Conservation (phyloP, 2,888 invertebrate genomes). For the Tiphia femorata region DNA sequence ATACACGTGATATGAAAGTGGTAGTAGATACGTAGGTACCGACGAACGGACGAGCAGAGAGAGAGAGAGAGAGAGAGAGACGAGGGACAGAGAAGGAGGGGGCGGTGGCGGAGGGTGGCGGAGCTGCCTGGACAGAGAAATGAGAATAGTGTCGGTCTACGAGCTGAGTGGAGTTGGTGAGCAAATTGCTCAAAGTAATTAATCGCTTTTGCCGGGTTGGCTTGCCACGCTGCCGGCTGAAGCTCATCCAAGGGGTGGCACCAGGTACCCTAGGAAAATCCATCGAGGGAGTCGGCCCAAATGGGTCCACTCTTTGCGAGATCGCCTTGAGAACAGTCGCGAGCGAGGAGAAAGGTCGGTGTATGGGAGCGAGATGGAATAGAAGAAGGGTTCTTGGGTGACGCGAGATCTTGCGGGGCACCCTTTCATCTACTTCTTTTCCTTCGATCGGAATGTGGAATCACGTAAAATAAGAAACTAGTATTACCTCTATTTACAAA, state of each 20-base stretch:
- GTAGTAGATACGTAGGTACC: no score
- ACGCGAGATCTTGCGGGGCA: no score
- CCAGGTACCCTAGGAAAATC: slow-evolving; percentile 57
- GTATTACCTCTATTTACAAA: no score
- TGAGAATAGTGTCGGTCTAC: slow-evolving; percentile 68
- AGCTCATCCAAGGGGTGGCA: slow-evolving; percentile 63
- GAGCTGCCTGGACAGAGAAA: slow-evolving; percentile 61
- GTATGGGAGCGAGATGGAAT: background rate
- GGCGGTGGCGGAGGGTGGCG: slow-evolving; percentile 30
- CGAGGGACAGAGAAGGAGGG: slow-evolving; percentile 36
- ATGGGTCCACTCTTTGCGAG: slow-evolving; percentile 54
- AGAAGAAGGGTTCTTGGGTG: no score
- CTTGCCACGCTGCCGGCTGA: slow-evolving; percentile 63
- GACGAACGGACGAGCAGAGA: slow-evolving; percentile 35
- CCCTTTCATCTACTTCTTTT: no score
- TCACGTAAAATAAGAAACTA: no score
- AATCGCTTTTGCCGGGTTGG: slow-evolving; percentile 68
- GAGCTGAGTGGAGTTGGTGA: slow-evolving; percentile 67
- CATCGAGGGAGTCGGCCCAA: slow-evolving; percentile 56
- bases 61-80: no score
- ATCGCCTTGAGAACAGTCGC: background rate
- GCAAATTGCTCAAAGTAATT: slow-evolving; percentile 69
- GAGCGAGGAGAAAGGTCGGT: background rate
- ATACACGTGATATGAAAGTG: no score
- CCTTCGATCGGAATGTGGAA: no score